Evolutionary conservation across 2,113 vertebrate species (phyloP).

Genomic region (Vulpes vulpes): DNA sequence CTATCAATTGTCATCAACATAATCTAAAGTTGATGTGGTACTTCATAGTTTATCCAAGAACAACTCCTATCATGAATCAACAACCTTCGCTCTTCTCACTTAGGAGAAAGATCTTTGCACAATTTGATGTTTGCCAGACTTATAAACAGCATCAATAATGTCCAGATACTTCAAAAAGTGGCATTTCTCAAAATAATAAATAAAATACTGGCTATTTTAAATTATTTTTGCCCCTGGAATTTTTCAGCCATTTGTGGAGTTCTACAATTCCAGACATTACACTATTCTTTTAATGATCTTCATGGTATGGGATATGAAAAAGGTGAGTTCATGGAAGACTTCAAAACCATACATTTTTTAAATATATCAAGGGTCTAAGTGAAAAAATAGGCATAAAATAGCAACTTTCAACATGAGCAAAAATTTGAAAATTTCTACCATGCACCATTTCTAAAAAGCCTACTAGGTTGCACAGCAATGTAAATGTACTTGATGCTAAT

Average conservation of each 20-base stretch:
- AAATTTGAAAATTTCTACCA: neutral
- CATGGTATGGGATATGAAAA: neutral
- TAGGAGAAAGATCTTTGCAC: neutral
- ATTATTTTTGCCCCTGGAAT: neutral
- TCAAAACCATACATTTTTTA: neutral
- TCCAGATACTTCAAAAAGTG: neutral
- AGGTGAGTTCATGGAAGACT: neutral
- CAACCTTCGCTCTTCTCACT: neutral
- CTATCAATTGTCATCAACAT: neutral
- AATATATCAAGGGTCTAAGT: neutral
- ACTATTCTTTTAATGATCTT: neutral
- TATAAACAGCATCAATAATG: neutral
- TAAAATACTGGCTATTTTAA: constrained; percentile 7
- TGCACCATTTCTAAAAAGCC: neutral
- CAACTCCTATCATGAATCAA: neutral
- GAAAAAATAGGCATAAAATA: neutral
- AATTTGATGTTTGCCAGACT: neutral
- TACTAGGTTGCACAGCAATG: neutral
- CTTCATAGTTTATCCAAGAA: neutral
- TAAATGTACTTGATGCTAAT: neutral
- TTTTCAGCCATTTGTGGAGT: neutral
- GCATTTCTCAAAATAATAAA: neutral
- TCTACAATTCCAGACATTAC: neutral
- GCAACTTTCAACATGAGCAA: neutral
- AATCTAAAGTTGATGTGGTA: neutral